Conservation (phyloP, 2,888 invertebrate genomes). For the Synanthedon tipuliformis region DNA sequence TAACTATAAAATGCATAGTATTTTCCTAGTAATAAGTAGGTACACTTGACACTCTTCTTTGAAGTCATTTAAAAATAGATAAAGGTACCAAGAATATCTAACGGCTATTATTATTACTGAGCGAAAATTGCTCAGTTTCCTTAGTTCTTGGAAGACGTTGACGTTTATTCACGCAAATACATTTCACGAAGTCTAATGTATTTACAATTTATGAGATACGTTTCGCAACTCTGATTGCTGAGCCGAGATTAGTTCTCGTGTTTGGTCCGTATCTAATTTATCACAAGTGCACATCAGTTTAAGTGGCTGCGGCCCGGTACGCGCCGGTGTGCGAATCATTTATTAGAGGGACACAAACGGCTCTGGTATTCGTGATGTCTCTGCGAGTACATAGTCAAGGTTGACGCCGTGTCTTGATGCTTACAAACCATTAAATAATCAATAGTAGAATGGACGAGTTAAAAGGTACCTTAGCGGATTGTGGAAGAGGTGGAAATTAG, state of each 20-base stretch:
- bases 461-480: too few species aligned
- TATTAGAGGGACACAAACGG: constrained; percentile 28
- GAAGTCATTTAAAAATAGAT: too few species aligned
- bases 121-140: too few species aligned
- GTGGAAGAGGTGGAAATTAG: too few species aligned
- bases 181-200: constrained; percentile 26
- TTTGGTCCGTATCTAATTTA: constrained; percentile 52
- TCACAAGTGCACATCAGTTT: constrained; percentile 22
- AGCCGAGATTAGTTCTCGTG: constrained; percentile 46
- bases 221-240: constrained; percentile 60
- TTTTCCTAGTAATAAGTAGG: too few species aligned
- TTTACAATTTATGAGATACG: constrained; percentile 40
- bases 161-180: constrained; percentile 14
- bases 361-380: constrained; percentile 28
- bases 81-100: too few species aligned
- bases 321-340: not conserved
- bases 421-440: too few species aligned
- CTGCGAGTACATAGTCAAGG: not conserved
- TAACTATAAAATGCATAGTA: too few species aligned
- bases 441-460: too few species aligned
- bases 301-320: not conserved
- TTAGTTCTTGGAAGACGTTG: constrained; percentile 1
- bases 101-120: too few species aligned
- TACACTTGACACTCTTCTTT: too few species aligned
- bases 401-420: too few species aligned